Conservation (phyloP, 2,888 invertebrate species). For the Diarsia dahlii region DNA sequence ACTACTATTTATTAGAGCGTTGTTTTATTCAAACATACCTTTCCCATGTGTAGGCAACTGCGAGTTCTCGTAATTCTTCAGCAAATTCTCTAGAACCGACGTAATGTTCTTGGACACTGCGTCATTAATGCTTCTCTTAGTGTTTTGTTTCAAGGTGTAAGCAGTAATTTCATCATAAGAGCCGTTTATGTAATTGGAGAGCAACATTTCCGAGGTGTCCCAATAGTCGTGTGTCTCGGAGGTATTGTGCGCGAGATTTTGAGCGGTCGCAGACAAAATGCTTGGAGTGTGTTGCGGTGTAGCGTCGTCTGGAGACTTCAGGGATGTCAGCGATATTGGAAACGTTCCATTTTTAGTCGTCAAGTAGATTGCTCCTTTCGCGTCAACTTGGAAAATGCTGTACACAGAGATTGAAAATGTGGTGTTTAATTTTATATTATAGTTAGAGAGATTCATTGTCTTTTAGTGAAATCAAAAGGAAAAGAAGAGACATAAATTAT, state of each 20-base stretch:
- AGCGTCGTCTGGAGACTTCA: slow-evolving; percentile 79
- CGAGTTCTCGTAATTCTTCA: slow-evolving; percentile 97
- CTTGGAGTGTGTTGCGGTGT: slow-evolving; percentile 80
- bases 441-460: neutral
- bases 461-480: neutral
- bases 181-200: slow-evolving; percentile 82
- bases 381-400: slow-evolving; percentile 79
- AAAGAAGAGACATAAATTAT: neutral
- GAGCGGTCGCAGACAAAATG: slow-evolving; percentile 82
- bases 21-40: slow-evolving; percentile 92
- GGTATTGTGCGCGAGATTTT: slow-evolving; percentile 78
- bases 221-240: slow-evolving; percentile 75
- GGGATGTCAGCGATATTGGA: slow-evolving; percentile 88
- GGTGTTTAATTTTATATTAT: slow-evolving; percentile 20
- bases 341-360: slow-evolving; percentile 89
- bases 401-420: slow-evolving; percentile 68
- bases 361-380: slow-evolving; percentile 89
- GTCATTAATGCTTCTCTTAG: slow-evolving; percentile 91
- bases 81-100: slow-evolving; percentile 95
- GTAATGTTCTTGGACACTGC: slow-evolving; percentile 96
- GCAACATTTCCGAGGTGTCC: slow-evolving; percentile 79
- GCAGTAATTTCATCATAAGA: slow-evolving; percentile 77
- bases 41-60: slow-evolving; percentile 97
- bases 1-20: slow-evolving; percentile 21
- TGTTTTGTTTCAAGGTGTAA: slow-evolving; percentile 77